A percentile compares a stretch with the other conserved stretches of the same genome.
Evolutionary conservation across 2,113 vertebrate genomes (phyloP).

Genomic region (Heterochromis multidens): DNA sequence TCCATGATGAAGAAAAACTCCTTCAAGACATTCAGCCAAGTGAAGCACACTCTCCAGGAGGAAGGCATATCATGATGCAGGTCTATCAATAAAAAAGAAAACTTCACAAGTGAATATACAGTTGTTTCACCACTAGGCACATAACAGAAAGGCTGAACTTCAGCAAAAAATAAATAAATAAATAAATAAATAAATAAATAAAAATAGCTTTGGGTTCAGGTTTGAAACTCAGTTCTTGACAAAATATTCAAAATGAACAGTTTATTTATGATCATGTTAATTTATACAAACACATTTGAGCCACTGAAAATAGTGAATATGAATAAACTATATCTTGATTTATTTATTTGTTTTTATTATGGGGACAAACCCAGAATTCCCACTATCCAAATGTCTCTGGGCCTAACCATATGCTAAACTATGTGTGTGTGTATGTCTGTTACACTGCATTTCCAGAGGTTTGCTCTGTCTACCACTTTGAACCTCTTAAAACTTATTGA

Average conservation of each 20-base stretch:
- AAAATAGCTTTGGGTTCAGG: accelerated
- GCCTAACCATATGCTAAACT: neutral
- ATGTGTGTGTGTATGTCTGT: neutral
- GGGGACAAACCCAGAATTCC: no score
- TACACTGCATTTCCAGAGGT: neutral
- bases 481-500: neutral
- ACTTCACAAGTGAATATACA: neutral
- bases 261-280: neutral
- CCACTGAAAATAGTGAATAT: neutral
- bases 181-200: neutral
- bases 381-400: neutral
- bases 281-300: neutral
- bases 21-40: no score
- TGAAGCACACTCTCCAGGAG: no score
- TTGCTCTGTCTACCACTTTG: neutral
- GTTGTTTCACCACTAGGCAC: neutral
- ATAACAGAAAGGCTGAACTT: accelerated
- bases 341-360: no score
- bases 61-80: no score
- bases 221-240: neutral
- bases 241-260: neutral
- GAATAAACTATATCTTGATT: no score
- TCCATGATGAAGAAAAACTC: no score
- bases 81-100: accelerated
- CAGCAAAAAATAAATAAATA: neutral